These are phyloP conservation scores for Andrena fulva DNA, from an alignment of 2,888 invertebrate genomes.

Conservation along the genomic window DNA sequence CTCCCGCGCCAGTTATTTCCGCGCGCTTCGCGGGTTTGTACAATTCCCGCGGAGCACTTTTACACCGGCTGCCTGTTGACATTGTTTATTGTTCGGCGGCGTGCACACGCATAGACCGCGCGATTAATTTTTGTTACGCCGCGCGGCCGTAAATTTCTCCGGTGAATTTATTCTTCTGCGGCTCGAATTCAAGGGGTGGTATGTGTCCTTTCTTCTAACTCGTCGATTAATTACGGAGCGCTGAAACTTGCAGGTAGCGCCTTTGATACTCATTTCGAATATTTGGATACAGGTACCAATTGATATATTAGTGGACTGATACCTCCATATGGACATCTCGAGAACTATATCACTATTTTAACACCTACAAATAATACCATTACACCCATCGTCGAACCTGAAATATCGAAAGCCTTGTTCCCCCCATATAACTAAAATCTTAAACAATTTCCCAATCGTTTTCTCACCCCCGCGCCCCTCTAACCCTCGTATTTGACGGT, in stretches of 20 bases:
- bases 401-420: no score
- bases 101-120: constrained; percentile 25
- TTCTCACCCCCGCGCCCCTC: not conserved
- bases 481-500: not conserved
- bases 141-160: constrained; percentile 40
- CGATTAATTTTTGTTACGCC: constrained; percentile 59
- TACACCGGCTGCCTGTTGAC: constrained; percentile 37
- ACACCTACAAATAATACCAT: no score
- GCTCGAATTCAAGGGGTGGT: not conserved
- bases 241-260: no score
- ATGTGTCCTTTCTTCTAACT: constrained; percentile 11
- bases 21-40: constrained; percentile 12
- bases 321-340: no score
- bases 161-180: constrained; percentile 38
- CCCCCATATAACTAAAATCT: not conserved
- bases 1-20: constrained; percentile 17
- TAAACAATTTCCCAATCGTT: not conserved
- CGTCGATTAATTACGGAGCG: not conserved
- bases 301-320: no score
- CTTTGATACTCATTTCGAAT: no score
- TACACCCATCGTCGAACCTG: no score
- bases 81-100: constrained; percentile 57
- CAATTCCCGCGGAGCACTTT: constrained; percentile 51
- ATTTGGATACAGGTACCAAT: no score
- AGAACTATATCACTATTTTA: no score